phyloP scores from a whole-genome alignment of 2,113 vertebrate genomes.

The Colinus virginianus region DNA sequence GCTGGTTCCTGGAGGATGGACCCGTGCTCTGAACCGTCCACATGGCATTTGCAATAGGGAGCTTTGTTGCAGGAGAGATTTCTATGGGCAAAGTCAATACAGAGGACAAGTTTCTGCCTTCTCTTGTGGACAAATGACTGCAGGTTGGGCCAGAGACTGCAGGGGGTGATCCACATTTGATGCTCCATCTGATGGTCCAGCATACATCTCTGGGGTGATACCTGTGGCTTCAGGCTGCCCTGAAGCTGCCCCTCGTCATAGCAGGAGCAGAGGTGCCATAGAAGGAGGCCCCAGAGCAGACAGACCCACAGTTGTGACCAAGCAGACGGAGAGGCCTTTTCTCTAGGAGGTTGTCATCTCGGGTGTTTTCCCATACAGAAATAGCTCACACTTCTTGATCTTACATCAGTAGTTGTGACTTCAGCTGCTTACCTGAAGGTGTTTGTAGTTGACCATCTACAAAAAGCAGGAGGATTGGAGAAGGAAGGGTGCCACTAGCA shows the following conservation, averaged over 20 bases:
- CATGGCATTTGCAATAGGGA: neutral
- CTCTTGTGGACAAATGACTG: neutral
- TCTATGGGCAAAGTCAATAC: conserved; percentile 12
- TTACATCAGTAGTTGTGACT: neutral
- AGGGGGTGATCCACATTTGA: rapidly evolving
- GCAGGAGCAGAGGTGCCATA: neutral
- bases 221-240: neutral
- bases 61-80: neutral
- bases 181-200: neutral
- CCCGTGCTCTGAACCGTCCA: neutral
- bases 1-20: neutral
- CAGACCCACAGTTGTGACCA: neutral
- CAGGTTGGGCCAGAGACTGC: neutral
- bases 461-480: neutral
- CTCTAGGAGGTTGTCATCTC: neutral
- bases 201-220: rapidly evolving
- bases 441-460: neutral
- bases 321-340: neutral
- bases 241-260: neutral
- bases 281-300: neutral
- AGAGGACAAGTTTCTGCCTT: neutral
- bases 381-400: neutral
- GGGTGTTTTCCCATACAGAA: neutral
- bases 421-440: conserved; percentile 70
- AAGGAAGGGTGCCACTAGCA: neutral